phyloP scores from a whole-genome alignment of 2,797 vertebrate species.

The Thamnophis elegans region DNA sequence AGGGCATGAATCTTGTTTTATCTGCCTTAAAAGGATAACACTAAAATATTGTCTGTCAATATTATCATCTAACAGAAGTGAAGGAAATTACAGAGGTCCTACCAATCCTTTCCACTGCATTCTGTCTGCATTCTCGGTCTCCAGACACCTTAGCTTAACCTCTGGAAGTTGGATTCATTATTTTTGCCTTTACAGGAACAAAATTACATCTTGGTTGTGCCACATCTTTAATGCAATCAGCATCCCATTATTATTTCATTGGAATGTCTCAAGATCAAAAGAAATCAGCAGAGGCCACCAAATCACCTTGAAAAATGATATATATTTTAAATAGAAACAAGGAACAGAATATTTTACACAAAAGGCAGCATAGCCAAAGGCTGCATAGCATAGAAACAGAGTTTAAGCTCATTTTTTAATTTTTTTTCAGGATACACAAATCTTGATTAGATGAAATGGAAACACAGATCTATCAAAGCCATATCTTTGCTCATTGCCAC shows the following conservation, averaged over 20 bases:
- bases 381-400: neutral
- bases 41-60: neutral
- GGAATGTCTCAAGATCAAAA: conserved; percentile 20
- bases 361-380: neutral
- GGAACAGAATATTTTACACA: conserved; percentile 27
- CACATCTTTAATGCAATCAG: conserved; percentile 9
- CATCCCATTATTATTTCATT: neutral
- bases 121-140: neutral
- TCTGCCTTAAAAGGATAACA: neutral
- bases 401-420: conserved; percentile 18
- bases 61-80: neutral
- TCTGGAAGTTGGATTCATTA: neutral
- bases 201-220: neutral
- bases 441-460: neutral
- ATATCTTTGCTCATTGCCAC: neutral
- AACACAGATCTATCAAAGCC: neutral
- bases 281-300: conserved; percentile 14
- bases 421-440: conserved; percentile 15
- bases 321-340: conserved; percentile 40
- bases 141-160: neutral
- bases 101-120: neutral
- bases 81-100: neutral
- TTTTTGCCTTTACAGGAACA: neutral
- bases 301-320: conserved; percentile 31
- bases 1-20: neutral